These are phyloP conservation scores for Phyllostomus discolor DNA, from an alignment of 2,113 vertebrate genomes.

Conservation along the genomic window DNA sequence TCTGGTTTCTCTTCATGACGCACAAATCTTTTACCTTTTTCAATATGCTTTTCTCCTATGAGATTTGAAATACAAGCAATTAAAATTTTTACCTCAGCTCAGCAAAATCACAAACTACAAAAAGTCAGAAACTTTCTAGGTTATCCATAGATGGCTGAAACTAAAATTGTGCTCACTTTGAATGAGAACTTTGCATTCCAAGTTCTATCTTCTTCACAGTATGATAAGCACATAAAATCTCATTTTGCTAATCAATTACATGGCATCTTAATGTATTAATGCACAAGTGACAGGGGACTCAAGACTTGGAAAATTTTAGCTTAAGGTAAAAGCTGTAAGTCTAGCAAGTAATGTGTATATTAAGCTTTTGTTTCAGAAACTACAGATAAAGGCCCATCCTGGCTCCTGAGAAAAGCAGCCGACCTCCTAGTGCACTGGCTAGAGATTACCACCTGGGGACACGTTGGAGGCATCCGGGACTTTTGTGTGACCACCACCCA, in stretches of 20 bases:
- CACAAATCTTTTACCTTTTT: neutral
- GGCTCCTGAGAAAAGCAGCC: too few species aligned
- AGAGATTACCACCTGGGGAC: too few species aligned
- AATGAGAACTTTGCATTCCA: neutral
- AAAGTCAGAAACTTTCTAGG: neutral
- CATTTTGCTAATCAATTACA: neutral
- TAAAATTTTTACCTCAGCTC: neutral
- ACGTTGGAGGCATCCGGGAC: too few species aligned
- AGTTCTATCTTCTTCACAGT: neutral
- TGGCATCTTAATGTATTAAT: conserved; percentile 27
- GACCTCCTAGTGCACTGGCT: too few species aligned
- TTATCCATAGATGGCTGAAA: neutral
- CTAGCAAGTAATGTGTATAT: too few species aligned
- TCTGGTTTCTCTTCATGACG: too few species aligned
- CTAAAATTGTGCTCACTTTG: neutral
- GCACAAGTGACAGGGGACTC: neutral
- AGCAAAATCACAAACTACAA: neutral
- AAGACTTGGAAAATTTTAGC: too few species aligned
- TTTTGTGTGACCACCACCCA: too few species aligned
- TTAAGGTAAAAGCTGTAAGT: too few species aligned
- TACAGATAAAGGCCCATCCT: too few species aligned
- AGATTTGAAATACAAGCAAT: conserved; percentile 35
- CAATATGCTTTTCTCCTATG: neutral
- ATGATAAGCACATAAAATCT: neutral
- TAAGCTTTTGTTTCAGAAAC: too few species aligned